Percentiles rank a stretch among this genome's conserved stretches.
These are phyloP conservation scores for Haliclona indistincta DNA, from an alignment of 37 sponge, comb jelly and placozoan genomes.

Conservation along the genomic window DNA sequence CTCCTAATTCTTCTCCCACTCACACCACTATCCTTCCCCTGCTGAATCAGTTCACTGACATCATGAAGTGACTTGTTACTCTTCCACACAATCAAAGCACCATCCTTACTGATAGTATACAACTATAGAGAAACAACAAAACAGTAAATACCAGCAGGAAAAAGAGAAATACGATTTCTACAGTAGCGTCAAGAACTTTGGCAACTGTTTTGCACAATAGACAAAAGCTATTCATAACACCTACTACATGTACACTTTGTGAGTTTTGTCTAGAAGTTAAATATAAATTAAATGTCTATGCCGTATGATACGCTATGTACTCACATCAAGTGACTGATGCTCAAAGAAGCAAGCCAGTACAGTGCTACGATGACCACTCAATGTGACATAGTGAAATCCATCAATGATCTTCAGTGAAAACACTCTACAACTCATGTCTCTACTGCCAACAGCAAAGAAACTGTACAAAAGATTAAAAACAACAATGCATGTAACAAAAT, in stretches of 20 bases:
- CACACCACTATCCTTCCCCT: not conserved
- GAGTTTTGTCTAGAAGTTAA: too few species aligned
- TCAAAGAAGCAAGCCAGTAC: slow-evolving; percentile 86
- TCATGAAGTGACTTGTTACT: slow-evolving; percentile 29
- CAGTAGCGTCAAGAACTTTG: not conserved
- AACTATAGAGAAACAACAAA: too few species aligned
- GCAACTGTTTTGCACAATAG: not conserved
- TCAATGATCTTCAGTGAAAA: slow-evolving; percentile 69
- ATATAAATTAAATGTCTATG: not conserved
- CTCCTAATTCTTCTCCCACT: not conserved
- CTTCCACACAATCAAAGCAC: slow-evolving; percentile 76
- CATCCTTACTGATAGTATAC: slow-evolving; percentile 82
- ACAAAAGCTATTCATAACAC: not conserved
- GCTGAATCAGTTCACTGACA: slow-evolving; percentile 32
- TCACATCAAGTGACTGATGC: slow-evolving; percentile 66
- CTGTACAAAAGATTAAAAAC: too few species aligned
- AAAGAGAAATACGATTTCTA: not conserved
- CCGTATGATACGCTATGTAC: slow-evolving; percentile 3
- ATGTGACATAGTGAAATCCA: slow-evolving; percentile 73
- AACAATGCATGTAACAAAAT: too few species aligned
- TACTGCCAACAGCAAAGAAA: slow-evolving; percentile 82
- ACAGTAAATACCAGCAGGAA: too few species aligned
- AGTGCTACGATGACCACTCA: slow-evolving; percentile 88
- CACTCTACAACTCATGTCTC: slow-evolving; percentile 87
- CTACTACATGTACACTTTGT: too few species aligned